Conservation (phyloP, 2,888 invertebrate species). For the Drosophila niveifrons region DNA sequence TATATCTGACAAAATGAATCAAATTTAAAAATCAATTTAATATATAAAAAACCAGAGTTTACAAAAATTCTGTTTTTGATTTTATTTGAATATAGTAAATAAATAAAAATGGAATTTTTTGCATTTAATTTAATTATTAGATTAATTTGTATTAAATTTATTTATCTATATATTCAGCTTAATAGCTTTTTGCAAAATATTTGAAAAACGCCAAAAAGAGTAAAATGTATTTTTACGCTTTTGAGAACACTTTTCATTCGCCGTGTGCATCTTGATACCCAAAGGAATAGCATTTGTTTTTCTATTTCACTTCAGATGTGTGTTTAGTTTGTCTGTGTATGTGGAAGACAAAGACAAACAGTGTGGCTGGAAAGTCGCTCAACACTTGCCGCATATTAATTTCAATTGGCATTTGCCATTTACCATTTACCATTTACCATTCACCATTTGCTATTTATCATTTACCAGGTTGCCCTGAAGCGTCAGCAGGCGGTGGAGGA, state of each 20-base stretch:
- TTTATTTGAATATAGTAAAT: too few species aligned
- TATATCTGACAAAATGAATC: too few species aligned
- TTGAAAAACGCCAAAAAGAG: too few species aligned
- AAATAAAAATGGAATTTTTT: too few species aligned
- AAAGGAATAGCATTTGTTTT: conserved; percentile 56
- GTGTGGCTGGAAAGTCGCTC: conserved; percentile 35
- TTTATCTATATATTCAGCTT: too few species aligned
- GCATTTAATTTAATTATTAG: too few species aligned
- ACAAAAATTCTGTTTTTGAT: too few species aligned
- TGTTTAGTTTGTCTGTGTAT: conserved; percentile 14
- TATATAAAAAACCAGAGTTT: too few species aligned
- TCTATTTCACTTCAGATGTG: not conserved
- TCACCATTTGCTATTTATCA: conserved; percentile 79
- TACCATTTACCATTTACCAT: conserved; percentile 10
- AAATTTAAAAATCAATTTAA: too few species aligned
- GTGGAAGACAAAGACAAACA: conserved; percentile 62
- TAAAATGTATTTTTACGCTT: not conserved
- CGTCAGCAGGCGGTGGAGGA: conserved; percentile 99
- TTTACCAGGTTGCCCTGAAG: conserved; percentile 94
- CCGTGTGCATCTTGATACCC: conserved; percentile 41
- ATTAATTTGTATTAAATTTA: too few species aligned
- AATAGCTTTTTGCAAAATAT: too few species aligned
- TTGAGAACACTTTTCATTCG: conserved; percentile 23
- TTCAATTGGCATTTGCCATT: conserved; percentile 65
- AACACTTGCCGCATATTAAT: conserved; percentile 81